These are phyloP conservation scores for Prunella fulvescens DNA, from an alignment of 2,113 vertebrate species.

Conservation along the genomic window DNA sequence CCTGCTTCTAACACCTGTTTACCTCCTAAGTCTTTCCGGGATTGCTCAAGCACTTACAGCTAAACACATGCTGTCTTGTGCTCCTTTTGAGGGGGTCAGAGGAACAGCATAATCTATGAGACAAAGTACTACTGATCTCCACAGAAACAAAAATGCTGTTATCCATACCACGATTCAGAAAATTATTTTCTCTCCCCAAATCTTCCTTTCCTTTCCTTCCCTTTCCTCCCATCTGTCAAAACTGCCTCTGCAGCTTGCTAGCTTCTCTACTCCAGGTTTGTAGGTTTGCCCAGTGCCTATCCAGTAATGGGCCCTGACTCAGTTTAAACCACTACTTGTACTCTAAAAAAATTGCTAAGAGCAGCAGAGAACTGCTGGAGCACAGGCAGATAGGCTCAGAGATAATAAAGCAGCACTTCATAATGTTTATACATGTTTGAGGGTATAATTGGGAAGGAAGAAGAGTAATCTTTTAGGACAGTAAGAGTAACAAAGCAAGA, in stretches of 20 bases:
- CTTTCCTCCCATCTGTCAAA: background rate
- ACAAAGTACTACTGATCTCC: background rate
- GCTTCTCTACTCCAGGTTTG: background rate
- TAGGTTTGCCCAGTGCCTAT: background rate
- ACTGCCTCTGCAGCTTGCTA: background rate
- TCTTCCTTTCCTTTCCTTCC: background rate
- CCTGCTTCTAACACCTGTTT: slow-evolving; percentile 44
- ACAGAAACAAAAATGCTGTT: background rate
- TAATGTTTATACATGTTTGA: background rate
- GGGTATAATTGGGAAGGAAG: background rate
- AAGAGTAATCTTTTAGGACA: background rate
- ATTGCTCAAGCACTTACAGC: background rate
- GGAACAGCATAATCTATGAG: background rate
- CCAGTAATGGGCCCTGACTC: background rate
- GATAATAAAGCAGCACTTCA: background rate
- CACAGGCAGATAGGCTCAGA: background rate
- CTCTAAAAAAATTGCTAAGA: background rate
- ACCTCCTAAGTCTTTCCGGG: slow-evolving; percentile 22
- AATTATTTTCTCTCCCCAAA: background rate
- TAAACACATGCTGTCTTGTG: background rate
- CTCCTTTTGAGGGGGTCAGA: background rate
- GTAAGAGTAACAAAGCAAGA: background rate
- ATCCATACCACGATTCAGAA: background rate
- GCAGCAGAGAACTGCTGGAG: background rate
- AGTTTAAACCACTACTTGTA: background rate